Evolutionary conservation across 2,888 invertebrate species (phyloP).

Genomic region (Melanostoma scalare): DNA sequence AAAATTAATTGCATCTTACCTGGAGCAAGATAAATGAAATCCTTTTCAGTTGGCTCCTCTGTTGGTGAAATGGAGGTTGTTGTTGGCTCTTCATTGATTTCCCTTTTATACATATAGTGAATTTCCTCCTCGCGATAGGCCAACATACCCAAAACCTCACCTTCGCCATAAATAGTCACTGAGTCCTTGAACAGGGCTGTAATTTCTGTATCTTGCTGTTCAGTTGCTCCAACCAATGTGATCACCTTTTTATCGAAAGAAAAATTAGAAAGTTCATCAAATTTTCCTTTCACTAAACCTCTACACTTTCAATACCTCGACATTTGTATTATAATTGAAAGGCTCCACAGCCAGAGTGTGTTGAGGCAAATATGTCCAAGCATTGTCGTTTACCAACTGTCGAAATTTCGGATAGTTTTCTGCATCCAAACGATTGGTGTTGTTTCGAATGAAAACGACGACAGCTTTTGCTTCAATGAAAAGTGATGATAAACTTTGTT

Average conservation of each 20-base stretch:
- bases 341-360: slow-evolving; percentile 84
- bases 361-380: slow-evolving; percentile 84
- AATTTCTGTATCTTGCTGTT: slow-evolving; percentile 85
- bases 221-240: slow-evolving; percentile 84
- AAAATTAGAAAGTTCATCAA: background rate
- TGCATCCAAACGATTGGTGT: slow-evolving; percentile 83
- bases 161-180: slow-evolving; percentile 84
- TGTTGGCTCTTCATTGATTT: slow-evolving; percentile 75
- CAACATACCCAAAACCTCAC: slow-evolving; percentile 84
- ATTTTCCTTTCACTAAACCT: background rate
- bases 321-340: slow-evolving; percentile 85
- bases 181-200: slow-evolving; percentile 84
- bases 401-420: slow-evolving; percentile 84
- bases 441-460: slow-evolving; percentile 85
- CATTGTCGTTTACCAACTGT: slow-evolving; percentile 83
- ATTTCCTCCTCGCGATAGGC: slow-evolving; percentile 81
- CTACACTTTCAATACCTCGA: slow-evolving; percentile 81
- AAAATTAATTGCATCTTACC: slow-evolving; percentile 78
- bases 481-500: slow-evolving; percentile 84
- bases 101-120: slow-evolving; percentile 79
- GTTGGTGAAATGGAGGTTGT: slow-evolving; percentile 79
- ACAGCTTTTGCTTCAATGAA: slow-evolving; percentile 84
- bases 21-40: slow-evolving; percentile 83
- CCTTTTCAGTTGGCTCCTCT: slow-evolving; percentile 80
- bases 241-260: slow-evolving; percentile 82